These are phyloP conservation scores for Batillaria attramentaria DNA, from an alignment of 1,140 invertebrate genomes.

Conservation along the genomic window DNA sequence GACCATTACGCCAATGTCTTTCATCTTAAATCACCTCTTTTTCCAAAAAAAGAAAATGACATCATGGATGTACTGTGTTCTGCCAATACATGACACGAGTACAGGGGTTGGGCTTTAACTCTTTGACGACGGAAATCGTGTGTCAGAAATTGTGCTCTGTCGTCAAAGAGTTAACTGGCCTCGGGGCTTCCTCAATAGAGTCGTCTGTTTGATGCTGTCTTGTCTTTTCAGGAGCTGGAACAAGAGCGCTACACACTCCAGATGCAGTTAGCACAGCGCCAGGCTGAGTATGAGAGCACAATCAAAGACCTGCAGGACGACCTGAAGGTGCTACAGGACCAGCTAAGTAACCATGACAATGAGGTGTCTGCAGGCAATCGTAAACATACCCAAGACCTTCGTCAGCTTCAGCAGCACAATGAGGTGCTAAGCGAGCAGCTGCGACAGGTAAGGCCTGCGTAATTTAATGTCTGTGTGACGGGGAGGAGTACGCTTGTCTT, in stretches of 20 bases:
- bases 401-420: slow-evolving; percentile 92
- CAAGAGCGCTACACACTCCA: slow-evolving; percentile 92
- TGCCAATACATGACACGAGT: no score
- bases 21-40: no score
- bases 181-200: no score
- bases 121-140: no score
- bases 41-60: no score
- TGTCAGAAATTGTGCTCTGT: no score
- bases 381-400: slow-evolving; percentile 84
- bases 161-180: no score
- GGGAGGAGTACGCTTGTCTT: not conserved
- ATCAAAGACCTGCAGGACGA: slow-evolving; percentile 90
- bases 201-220: not conserved
- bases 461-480: not conserved
- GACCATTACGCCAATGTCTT: no score
- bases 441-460: slow-evolving; percentile 77
- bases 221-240: slow-evolving; percentile 83
- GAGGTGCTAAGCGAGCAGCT: slow-evolving; percentile 89
- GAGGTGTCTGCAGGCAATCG: slow-evolving; percentile 82
- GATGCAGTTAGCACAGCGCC: slow-evolving; percentile 85
- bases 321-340: slow-evolving; percentile 80
- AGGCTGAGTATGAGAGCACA: slow-evolving; percentile 91
- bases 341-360: slow-evolving; percentile 77
- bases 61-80: no score
- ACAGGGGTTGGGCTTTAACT: no score